phyloP scores from a whole-genome alignment of 2,888 invertebrate genomes.

The Hypsopygia costalis region DNA sequence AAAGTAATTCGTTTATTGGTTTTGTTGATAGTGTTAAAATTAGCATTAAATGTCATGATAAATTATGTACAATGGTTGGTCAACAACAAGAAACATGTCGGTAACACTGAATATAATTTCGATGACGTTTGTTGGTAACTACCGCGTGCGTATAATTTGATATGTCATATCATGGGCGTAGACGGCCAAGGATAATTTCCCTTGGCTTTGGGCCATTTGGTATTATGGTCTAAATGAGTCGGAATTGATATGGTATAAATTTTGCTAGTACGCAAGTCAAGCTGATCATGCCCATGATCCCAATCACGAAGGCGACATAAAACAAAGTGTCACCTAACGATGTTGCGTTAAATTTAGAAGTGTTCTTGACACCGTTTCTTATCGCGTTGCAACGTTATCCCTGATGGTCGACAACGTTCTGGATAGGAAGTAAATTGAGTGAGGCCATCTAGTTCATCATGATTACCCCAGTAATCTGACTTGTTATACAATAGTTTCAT shows the following conservation, averaged over 20 bases:
- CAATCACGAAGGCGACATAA: conserved; percentile 13
- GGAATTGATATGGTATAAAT: conserved; percentile 1
- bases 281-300: not conserved
- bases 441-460: conserved; percentile 23
- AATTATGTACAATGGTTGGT: not conserved
- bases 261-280: conserved; percentile 7
- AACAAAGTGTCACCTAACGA: conserved; percentile 21
- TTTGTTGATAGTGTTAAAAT: no score
- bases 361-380: conserved; percentile 52
- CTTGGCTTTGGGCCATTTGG: not conserved
- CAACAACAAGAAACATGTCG: not conserved
- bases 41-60: no score
- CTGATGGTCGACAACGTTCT: conserved; percentile 22
- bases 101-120: conserved; percentile 1
- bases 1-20: no score
- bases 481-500: conserved; percentile 6
- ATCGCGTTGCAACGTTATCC: conserved; percentile 34
- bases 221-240: not conserved
- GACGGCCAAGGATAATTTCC: not conserved
- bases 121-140: not conserved
- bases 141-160: not conserved
- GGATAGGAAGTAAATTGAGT: conserved; percentile 31
- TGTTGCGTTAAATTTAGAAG: conserved; percentile 29
- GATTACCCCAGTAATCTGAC: conserved; percentile 15
- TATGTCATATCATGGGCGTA: not conserved